Conservation (phyloP, 2,888 invertebrate species). For the Monopis laevigella region DNA sequence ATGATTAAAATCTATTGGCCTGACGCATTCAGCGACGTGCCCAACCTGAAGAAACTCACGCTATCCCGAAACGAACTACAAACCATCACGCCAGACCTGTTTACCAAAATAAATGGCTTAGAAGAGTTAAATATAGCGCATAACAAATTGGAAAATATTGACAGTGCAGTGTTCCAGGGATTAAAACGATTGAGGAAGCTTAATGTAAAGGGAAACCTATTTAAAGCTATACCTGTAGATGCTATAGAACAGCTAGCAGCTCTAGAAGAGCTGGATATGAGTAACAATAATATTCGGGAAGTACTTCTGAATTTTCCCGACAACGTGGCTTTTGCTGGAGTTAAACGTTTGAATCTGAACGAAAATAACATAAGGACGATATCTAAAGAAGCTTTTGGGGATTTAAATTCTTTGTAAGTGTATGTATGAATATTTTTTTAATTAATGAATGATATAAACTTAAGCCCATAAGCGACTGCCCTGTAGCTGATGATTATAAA, state of each 20-base stretch:
- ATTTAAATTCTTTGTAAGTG: constrained; percentile 51
- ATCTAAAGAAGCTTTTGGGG: constrained; percentile 46
- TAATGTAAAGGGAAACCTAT: constrained; percentile 52
- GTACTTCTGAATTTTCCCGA: constrained; percentile 39
- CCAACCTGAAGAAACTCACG: constrained; percentile 47
- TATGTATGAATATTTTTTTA: too few species aligned
- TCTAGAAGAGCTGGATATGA: constrained; percentile 55
- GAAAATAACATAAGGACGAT: constrained; percentile 54
- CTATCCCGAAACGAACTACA: constrained; percentile 57
- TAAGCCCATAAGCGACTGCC: too few species aligned
- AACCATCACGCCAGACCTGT: constrained; percentile 50
- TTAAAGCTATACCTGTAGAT: constrained; percentile 46
- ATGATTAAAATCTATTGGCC: constrained; percentile 55
- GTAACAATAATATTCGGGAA: constrained; percentile 52
- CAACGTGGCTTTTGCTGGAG: constrained; percentile 29
- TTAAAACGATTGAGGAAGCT: constrained; percentile 36
- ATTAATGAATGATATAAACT: too few species aligned
- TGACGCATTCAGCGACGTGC: constrained; percentile 46
- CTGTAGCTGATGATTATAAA: too few species aligned
- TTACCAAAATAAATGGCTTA: constrained; percentile 45
- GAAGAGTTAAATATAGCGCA: constrained; percentile 62
- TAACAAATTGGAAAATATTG: constrained; percentile 52
- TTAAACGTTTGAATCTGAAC: constrained; percentile 54
- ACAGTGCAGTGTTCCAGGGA: constrained; percentile 43
- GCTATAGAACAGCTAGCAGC: constrained; percentile 40